Evolutionary conservation across 2,888 invertebrate genomes (phyloP), one percentile per base, ranked within the genome.

Genomic region (Leucania comma): DNA sequence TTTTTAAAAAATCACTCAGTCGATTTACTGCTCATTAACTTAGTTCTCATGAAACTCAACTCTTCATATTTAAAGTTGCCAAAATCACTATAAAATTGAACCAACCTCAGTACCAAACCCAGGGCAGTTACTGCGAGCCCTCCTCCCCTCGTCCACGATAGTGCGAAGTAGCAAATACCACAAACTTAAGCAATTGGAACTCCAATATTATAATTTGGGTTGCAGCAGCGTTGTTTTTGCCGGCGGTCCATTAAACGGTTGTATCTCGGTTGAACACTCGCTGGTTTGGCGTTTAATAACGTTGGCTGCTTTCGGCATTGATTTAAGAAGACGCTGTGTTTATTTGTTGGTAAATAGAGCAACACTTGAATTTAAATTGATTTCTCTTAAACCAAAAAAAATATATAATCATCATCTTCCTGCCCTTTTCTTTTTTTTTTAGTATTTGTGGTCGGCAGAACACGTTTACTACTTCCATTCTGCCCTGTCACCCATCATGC

Each of bases 101-200:
- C 10, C 29, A 46, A 56, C 26, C 32, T 17, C 22, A 63, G 78
- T 59, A 64, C 68, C 75, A 66, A 87, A 86, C 35, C 38, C 59
- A 20, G 22, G 17, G 8, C 22, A 77, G 72, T 56, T 68, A 73
- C 78, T 80, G 78, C 68, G 72, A 88, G 69, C 72, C 71, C 24
- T 69, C 81, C 58, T 29, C 42, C 48, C 78, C 80, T 78, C 86
- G 83, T 84, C 84, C 86, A 87, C 89, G 91, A 93, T 94, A 93
- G 93, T 93, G 93, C 89, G 91, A 92, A 91, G 89, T 91, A 91
- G 92, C 90, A 94, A 94, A 94, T 93, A 93, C 91, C 91, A 90
- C 91, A 91, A 94, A 95, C 93, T 95, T 94, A 90, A 91, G 94
- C 94, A 94, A 94, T 94, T 94, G 93, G 93, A 94, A 94, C 93